Evolutionary conservation across 1,140 invertebrate genomes (phyloP), one percentile per base, ranked within the genome.

Genomic region (Drosophila orena): DNA sequence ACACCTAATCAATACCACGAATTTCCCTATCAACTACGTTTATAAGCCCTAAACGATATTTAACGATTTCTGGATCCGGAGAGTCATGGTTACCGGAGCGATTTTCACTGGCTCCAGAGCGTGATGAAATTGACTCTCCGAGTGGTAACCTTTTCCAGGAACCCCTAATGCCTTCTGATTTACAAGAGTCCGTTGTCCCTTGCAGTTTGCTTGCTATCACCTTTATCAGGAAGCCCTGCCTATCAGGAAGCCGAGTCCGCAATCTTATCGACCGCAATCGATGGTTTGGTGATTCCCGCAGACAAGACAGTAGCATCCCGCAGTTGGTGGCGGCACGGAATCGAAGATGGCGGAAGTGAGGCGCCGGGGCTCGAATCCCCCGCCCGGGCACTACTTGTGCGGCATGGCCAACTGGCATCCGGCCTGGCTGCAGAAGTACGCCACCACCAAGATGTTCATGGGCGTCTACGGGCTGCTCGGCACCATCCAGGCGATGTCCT

Each of bases 401-500:
- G 95, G 95, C 52, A 77, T 95, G 65, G 94, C 93, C 55, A 92
- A 92, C 38, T 94, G 94, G 90, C 93, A 94, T 91, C 95, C 95
- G 17, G 81, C 91, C 69, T 96, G 94, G 93, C 85, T 96, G 40
- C 94, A 95, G 88, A 93, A 92, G 71, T 94, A 94, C 62, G 94
- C 95, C 40, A 95, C 93, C 2, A 92, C 94, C 15, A 94, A 93
- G 72, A 93, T 90, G 38, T 96, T 96, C 79, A 93, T 96, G 76
- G 81, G 93, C 2, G 94, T 95, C 11, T 96, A 95, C 74, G 95
- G 95, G 7, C 79, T 95, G 2, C 92, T 96, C 10, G 95, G 95
- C 8, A 94, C 95, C n/a, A 93, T 95, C 0, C 95, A 96, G 74
- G 94, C 95, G 35, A 96, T 96, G 94, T 94, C 95, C 27, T 96